These are phyloP conservation scores for Onychomys arenicola DNA, from an alignment of 2,797 vertebrate species.

Conservation along the genomic window DNA sequence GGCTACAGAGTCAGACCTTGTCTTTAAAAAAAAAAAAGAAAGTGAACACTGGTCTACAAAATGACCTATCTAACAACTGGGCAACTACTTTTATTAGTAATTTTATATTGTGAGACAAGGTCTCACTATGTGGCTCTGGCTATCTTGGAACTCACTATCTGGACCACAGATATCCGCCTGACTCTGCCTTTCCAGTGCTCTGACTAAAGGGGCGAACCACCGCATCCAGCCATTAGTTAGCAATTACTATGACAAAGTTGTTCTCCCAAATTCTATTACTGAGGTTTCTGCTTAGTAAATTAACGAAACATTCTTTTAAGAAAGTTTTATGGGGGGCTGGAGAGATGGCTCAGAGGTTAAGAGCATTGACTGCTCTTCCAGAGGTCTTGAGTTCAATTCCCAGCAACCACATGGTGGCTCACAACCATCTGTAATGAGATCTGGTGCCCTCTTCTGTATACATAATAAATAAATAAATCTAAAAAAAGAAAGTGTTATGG, in stretches of 20 bases:
- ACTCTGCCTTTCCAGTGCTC: neutral
- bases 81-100: slow-evolving; percentile 27
- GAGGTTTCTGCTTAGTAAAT: slow-evolving; percentile 3
- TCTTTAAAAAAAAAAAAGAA: neutral
- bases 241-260: slow-evolving; percentile 32
- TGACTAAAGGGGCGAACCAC: neutral
- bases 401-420: neutral
- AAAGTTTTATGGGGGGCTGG: neutral
- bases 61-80: neutral
- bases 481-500: too few species aligned
- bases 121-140: neutral
- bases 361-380: neutral
- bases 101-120: neutral
- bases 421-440: neutral
- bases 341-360: neutral
- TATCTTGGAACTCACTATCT: neutral
- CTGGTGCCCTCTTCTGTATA: too few species aligned
- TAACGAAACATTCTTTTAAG: neutral
- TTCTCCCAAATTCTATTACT: neutral
- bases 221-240: neutral
- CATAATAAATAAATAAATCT: too few species aligned
- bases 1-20: neutral
- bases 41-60: neutral
- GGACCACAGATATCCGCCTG: neutral
- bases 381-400: neutral